Evolutionary conservation across 2,888 invertebrate genomes (phyloP), one percentile per base, ranked within the genome.

Genomic region (Ophion ellenae): DNA sequence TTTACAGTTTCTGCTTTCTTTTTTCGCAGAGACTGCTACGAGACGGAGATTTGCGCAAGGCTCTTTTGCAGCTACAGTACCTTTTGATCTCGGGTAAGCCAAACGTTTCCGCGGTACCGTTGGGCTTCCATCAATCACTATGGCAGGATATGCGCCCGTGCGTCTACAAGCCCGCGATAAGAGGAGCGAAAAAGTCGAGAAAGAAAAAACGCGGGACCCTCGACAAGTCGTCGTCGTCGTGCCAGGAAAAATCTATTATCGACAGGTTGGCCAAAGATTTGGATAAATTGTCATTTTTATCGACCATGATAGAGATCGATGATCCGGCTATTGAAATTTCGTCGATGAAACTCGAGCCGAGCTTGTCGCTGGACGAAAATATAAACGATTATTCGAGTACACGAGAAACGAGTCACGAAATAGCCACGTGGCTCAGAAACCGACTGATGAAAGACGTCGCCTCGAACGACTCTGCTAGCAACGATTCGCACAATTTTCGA

Each of bases 41-140:
- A 53, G 95, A 94, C 69, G 96, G 97, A 9, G 97, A 98, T 94
- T 95, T 97, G 69, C 95, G 97, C 77, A 96, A 96, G 94, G 96
- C 97, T 17, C 94, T 97, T 63, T 95, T 97, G 81, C 96, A 96
- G 90, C 94, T 97, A 86, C 97, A 98, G 91, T 97, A 96, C 93
- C 96, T 96, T 93, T 94, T 96, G 88, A 94, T 95, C 85, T 96
- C 96, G 77, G 92, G 91, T n/a, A 88, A 86, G 61, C 86, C 88
- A 4, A 71, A 53, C 20, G 79, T 81, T 6, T 81, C 85, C 0
- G 81, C 87, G 9, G 79, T 88, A n/a, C 75, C 86, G 3, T 66
- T 84, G 40, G 89, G 83, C 80, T 85, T 87, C 24, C 87, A 86
- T n/a, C 82, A 89, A 47, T 88, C 90, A 0, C 77, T 92, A 5